These are phyloP conservation scores for Microctonus brassicae DNA, from an alignment of 2,888 invertebrate species.

Conservation along the genomic window DNA sequence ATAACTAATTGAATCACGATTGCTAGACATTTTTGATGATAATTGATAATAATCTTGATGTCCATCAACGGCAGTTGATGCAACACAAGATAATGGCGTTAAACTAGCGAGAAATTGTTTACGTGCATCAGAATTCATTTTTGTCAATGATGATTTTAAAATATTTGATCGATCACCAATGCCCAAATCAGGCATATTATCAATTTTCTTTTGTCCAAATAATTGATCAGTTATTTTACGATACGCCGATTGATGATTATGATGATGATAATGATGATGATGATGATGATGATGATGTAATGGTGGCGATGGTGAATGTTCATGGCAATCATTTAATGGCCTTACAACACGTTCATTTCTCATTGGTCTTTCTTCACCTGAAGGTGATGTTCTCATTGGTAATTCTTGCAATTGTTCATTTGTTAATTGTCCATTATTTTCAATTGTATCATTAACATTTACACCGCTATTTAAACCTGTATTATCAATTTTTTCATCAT, in stretches of 20 bases:
- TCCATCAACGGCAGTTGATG: slow-evolving; percentile 72
- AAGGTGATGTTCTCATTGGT: slow-evolving; percentile 76
- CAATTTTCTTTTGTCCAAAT: slow-evolving; percentile 72
- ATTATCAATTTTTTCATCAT: slow-evolving; percentile 67
- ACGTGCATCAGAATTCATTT: slow-evolving; percentile 74
- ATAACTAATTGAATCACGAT: slow-evolving; percentile 74
- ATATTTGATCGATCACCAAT: slow-evolving; percentile 66
- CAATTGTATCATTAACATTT: not conserved
- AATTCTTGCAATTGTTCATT: slow-evolving; percentile 54
- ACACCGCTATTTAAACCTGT: slow-evolving; percentile 38
- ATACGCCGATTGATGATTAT: slow-evolving; percentile 73
- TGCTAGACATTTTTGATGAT: slow-evolving; percentile 65
- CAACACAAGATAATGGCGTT: slow-evolving; percentile 84
- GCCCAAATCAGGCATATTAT: slow-evolving; percentile 71
- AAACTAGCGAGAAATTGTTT: slow-evolving; percentile 85
- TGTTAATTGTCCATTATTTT: slow-evolving; percentile 16
- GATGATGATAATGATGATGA: slow-evolving; percentile 45
- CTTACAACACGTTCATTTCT: slow-evolving; percentile 30
- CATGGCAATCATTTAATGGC: slow-evolving; percentile 27
- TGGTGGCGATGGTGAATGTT: slow-evolving; percentile 55
- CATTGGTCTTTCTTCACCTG: slow-evolving; percentile 74
- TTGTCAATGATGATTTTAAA: slow-evolving; percentile 65
- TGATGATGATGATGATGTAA: slow-evolving; percentile 36
- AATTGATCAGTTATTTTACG: slow-evolving; percentile 74
- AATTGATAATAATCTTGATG: slow-evolving; percentile 76